Conservation (phyloP, 35 echinoderm and acorn worm species). For the Stichopus chloronotus region DNA sequence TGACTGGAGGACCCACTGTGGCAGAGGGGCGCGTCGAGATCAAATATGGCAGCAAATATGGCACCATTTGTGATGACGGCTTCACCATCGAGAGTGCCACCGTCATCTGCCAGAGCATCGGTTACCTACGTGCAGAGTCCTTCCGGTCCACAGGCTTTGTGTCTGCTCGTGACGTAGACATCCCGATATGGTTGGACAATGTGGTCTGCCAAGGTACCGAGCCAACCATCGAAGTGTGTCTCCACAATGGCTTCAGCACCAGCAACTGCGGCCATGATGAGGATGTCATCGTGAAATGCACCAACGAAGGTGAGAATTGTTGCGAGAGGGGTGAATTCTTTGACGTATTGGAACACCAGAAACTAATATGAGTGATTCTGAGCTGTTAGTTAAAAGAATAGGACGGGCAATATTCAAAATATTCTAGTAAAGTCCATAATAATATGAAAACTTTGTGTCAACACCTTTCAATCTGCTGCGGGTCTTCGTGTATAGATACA, state of each 20-base stretch:
- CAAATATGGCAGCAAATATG: constrained; percentile 22
- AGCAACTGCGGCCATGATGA: constrained; percentile 32
- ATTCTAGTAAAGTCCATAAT: no score
- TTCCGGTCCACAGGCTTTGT: background rate
- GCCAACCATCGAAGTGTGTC: background rate
- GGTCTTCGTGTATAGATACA: no score
- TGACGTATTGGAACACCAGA: no score
- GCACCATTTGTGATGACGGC: constrained; percentile 47
- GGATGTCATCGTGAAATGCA: constrained; percentile 46
- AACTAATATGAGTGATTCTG: no score
- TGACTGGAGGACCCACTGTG: background rate
- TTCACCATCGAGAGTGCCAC: constrained; percentile 20
- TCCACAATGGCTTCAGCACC: constrained; percentile 13
- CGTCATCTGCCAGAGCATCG: constrained; percentile 14
- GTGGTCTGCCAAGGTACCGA: constrained; percentile 46
- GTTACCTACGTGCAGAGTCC: constrained; percentile 2
- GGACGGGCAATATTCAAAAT: no score
- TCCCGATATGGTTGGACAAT: constrained; percentile 55
- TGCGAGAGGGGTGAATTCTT: no score
- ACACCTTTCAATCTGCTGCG: no score
- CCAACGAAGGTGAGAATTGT: constrained; percentile 23
- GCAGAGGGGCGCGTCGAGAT: constrained; percentile 40
- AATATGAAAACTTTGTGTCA: no score
- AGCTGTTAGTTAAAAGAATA: no score
- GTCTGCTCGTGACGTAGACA: background rate